Conservation (phyloP, 2,797 vertebrate species). For the Ctenopoma kingsleyae region DNA sequence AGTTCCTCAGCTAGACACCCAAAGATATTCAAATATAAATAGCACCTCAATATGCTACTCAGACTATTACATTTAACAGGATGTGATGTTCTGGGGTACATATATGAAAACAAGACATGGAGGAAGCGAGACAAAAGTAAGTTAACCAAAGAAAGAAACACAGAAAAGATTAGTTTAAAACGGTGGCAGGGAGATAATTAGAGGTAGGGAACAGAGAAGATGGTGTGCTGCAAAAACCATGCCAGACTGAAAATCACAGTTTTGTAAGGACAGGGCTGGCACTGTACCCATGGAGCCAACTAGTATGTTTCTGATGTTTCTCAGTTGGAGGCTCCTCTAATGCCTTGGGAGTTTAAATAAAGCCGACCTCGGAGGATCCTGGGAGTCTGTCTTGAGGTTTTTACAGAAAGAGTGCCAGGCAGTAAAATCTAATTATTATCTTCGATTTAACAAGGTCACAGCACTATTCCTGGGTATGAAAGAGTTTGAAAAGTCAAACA, state of each 20-base stretch:
- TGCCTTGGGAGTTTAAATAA: conserved; percentile 71
- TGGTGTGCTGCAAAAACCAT: conserved; percentile 11
- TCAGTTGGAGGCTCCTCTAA: conserved; percentile 36
- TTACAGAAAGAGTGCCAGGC: conserved; percentile 47
- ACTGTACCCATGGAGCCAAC: background rate
- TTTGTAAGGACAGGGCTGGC: conserved; percentile 20
- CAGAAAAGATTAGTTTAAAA: background rate
- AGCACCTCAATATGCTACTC: background rate
- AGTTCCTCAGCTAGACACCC: conserved; percentile 15
- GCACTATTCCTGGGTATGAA: conserved; percentile 56
- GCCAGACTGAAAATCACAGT: conserved; percentile 21
- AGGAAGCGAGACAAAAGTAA: background rate
- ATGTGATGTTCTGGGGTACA: background rate
- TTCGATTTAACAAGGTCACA: conserved; percentile 71
- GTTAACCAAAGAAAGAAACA: background rate
- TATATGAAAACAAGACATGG: background rate
- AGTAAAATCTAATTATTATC: conserved; percentile 73
- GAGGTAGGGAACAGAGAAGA: conserved; percentile 6
- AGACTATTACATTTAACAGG: background rate
- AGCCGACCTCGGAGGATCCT: conserved; percentile 67
- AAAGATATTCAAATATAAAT: conserved; percentile 11
- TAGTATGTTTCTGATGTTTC: conserved; percentile 27
- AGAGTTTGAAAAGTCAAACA: conserved; percentile 52
- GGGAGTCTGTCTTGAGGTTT: conserved; percentile 57
- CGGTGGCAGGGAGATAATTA: conserved; percentile 6